Evolutionary conservation across 1,140 invertebrate species (phyloP).

Genomic region (Cydia fagiglandana): DNA sequence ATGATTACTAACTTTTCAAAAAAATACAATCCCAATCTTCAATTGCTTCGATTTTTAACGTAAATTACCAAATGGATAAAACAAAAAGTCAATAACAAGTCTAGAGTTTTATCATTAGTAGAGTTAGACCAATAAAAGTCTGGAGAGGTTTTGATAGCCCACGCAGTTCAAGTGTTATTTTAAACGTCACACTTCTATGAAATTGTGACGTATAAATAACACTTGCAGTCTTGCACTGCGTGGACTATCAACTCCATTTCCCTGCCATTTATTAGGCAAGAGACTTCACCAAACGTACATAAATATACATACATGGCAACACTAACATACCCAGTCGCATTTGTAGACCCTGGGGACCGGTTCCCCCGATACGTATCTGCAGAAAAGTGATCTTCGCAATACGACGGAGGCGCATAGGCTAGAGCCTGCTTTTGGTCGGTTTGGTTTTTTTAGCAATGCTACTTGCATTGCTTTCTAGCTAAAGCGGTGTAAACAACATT

Average conservation of each 20-base stretch:
- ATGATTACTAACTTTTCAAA: too few species aligned
- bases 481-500: slow-evolving; percentile 25
- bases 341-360: slow-evolving; percentile 4
- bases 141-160: too few species aligned
- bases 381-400: slow-evolving; percentile 28
- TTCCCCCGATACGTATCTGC: slow-evolving; percentile 28
- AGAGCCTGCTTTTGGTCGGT: slow-evolving; percentile 25
- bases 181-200: too few species aligned
- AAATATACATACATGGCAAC: not conserved
- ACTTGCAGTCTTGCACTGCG: too few species aligned
- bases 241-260: too few species aligned
- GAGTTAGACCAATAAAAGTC: too few species aligned
- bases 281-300: not conserved
- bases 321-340: slow-evolving; percentile 4
- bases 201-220: too few species aligned
- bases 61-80: too few species aligned
- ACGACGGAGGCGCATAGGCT: not conserved
- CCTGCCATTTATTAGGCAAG: too few species aligned
- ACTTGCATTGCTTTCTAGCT: slow-evolving; percentile 27
- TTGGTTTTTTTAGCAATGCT: slow-evolving; percentile 10
- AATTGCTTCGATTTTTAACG: too few species aligned
- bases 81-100: not conserved
- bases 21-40: too few species aligned
- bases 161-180: too few species aligned
- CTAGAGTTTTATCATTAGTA: not conserved